phyloP scores from a whole-genome alignment of 1,140 invertebrate genomes.

The Papilio helenus region DNA sequence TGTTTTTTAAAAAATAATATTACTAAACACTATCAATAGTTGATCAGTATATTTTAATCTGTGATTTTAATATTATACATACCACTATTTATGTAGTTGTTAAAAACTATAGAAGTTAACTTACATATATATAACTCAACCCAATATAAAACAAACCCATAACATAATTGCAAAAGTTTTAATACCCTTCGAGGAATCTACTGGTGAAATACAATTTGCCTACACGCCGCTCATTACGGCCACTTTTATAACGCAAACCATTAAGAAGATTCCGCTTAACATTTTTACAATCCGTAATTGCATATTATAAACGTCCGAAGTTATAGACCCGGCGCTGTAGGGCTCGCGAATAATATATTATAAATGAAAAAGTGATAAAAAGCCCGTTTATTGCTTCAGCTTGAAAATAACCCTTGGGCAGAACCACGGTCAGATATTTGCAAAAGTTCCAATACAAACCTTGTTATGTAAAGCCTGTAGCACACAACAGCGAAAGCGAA shows the following conservation, averaged over 20 bases:
- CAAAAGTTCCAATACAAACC: background rate
- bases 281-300: slow-evolving; percentile 83
- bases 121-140: slow-evolving; percentile 17
- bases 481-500: too few relatives aligned
- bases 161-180: slow-evolving; percentile 71
- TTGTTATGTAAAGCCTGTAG: background rate
- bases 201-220: slow-evolving; percentile 68
- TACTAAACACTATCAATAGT: too few relatives aligned
- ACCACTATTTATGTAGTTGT: background rate
- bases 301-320: slow-evolving; percentile 73
- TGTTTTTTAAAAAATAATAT: too few relatives aligned
- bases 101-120: slow-evolving; percentile 4
- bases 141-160: slow-evolving; percentile 44
- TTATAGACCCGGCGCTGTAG: slow-evolving; percentile 41
- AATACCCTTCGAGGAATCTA: slow-evolving; percentile 66
- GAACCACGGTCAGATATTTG: background rate
- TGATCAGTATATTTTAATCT: too few relatives aligned
- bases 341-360: slow-evolving; percentile 38
- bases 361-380: slow-evolving; percentile 43
- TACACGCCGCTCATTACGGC: slow-evolving; percentile 62
- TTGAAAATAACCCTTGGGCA: slow-evolving; percentile 31
- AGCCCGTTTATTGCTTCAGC: slow-evolving; percentile 23
- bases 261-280: slow-evolving; percentile 71
- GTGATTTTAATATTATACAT: too few relatives aligned
- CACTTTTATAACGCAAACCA: slow-evolving; percentile 67